phyloP scores from a whole-genome alignment of 2,113 vertebrate genomes.

The Labrus mixtus region DNA sequence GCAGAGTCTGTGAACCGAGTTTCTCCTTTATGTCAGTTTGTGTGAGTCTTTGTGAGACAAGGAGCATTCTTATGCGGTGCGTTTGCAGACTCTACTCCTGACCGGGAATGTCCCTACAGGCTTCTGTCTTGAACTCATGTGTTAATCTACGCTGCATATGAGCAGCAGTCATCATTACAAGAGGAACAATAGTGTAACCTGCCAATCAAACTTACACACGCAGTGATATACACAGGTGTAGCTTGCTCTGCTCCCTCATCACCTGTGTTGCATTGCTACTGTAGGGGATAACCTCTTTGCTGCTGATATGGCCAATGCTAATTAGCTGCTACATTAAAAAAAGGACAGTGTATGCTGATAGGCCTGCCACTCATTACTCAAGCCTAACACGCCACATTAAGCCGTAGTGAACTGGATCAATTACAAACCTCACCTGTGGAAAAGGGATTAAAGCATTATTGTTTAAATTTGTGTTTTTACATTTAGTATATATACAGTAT shows the following conservation, averaged over 20 bases:
- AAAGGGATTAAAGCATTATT: neutral
- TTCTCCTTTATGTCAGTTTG: conserved; percentile 2
- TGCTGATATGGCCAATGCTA: conserved; percentile 49
- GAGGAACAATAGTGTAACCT: conserved; percentile 26
- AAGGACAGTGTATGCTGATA: conserved; percentile 29
- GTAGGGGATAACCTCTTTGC: conserved; percentile 2
- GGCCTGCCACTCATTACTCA: conserved; percentile 25
- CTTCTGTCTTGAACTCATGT: neutral
- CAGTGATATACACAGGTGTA: neutral
- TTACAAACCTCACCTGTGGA: neutral
- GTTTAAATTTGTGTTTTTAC: neutral
- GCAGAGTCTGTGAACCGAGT: neutral
- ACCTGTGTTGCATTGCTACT: conserved; percentile 11
- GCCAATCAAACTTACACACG: conserved; percentile 21
- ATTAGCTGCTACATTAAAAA: conserved; percentile 42
- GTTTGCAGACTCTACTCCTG: conserved; percentile 12
- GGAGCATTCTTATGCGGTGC: neutral
- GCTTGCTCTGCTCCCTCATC: neutral
- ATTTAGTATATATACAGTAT: neutral
- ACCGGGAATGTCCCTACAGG: conserved; percentile 13
- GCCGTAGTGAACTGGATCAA: conserved; percentile 9
- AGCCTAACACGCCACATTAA: conserved; percentile 36
- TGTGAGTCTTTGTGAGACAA: conserved; percentile 8
- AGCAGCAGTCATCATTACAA: conserved; percentile 14
- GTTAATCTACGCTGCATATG: conserved; percentile 28